Percentiles rank a stretch among this genome's conserved stretches.
These are phyloP conservation scores for Temnothorax nylanderi DNA, from an alignment of 1,140 invertebrate species.

Conservation along the genomic window DNA sequence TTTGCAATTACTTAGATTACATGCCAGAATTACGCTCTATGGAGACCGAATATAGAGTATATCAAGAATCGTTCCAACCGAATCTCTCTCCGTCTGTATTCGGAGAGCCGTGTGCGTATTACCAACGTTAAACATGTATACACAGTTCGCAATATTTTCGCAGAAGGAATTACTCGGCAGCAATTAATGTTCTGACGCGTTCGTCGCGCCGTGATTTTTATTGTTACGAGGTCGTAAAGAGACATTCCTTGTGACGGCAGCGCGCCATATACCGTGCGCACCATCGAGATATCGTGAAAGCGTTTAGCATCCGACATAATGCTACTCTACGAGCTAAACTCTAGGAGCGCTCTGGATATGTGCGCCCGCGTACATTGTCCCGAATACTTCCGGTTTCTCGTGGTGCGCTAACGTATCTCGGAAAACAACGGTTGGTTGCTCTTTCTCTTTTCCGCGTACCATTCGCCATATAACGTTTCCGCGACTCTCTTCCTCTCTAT, in stretches of 20 bases:
- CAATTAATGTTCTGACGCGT: constrained; percentile 30
- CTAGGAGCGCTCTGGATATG: not conserved
- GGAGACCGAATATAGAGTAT: not conserved
- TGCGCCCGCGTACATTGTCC: constrained; percentile 10
- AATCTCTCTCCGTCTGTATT: not conserved
- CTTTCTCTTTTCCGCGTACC: not conserved
- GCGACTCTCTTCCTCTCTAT: not conserved
- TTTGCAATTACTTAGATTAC: not conserved
- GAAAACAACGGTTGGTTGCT: constrained; percentile 56
- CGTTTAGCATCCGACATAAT: constrained; percentile 66
- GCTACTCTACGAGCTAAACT: constrained; percentile 38
- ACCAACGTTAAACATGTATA: not conserved
- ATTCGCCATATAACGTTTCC: not conserved
- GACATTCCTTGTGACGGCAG: constrained; percentile 11
- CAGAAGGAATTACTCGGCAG: not conserved
- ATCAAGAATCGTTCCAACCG: not conserved
- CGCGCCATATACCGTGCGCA: not conserved
- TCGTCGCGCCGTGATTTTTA: constrained; percentile 50
- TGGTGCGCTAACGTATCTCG: constrained; percentile 25
- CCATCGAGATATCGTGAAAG: constrained; percentile 28
- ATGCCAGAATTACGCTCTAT: no score
- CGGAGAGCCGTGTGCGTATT: not conserved
- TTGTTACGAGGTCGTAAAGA: constrained; percentile 31
- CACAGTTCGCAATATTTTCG: not conserved
- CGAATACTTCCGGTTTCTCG: constrained; percentile 52